phyloP scores from a whole-genome alignment of 2,888 invertebrate species.

The Sceliomorpha sp. region DNA sequence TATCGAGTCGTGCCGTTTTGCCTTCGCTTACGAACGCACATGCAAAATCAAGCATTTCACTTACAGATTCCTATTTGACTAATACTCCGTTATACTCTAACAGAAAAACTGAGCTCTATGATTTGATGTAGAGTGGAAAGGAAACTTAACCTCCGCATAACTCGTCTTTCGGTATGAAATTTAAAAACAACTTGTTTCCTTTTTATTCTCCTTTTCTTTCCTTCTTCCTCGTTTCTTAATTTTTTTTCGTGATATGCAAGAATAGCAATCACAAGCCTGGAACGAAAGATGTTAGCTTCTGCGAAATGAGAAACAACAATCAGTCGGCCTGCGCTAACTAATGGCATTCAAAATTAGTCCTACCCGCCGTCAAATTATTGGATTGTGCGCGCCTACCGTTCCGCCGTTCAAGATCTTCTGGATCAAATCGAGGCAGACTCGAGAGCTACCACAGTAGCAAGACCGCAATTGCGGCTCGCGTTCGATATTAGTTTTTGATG shows the following conservation, averaged over 20 bases:
- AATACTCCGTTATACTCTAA: no score
- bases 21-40: conserved; percentile 15
- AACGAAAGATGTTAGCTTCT: conserved; percentile 7
- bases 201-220: conserved; percentile 19
- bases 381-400: conserved; percentile 55
- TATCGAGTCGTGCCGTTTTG: conserved; percentile 34
- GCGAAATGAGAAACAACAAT: conserved; percentile 39
- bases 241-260: conserved; percentile 23
- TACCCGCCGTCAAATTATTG: conserved; percentile 74
- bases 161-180: no score
- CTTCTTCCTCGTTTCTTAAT: background rate
- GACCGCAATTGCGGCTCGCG: conserved; percentile 76
- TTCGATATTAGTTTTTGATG: conserved; percentile 78
- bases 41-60: no score
- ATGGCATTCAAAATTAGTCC: conserved; percentile 80
- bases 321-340: conserved; percentile 76
- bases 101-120: no score
- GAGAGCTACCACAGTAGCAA: conserved; percentile 63
- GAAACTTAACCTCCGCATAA: no score
- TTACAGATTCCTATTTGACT: no score
- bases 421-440: conserved; percentile 62
- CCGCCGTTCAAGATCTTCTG: conserved; percentile 47
- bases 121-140: no score
- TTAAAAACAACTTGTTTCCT: conserved; percentile 4
- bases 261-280: conserved; percentile 22